Percentiles rank a stretch among this genome's conserved stretches.
These are phyloP conservation scores for Sminthopsis crassicaudata DNA, from an alignment of 2,113 vertebrate species.

Conservation along the genomic window DNA sequence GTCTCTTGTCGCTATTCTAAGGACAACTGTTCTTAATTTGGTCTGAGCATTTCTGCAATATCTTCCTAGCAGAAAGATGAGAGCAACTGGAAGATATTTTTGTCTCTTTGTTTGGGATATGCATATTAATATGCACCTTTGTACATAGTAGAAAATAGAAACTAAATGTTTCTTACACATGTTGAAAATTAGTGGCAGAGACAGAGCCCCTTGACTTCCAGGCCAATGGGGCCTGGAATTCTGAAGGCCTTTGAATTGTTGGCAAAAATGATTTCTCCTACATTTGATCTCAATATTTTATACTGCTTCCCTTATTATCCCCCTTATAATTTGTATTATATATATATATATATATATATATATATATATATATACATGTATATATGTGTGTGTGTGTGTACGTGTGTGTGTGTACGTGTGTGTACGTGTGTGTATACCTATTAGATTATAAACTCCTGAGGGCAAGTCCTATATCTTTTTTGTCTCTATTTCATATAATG, in stretches of 20 bases:
- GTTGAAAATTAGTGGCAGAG: neutral
- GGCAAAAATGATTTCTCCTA: neutral
- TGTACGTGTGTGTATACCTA: neutral
- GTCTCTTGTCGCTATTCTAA: neutral
- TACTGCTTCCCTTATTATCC: neutral
- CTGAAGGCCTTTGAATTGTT: neutral
- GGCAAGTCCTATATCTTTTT: neutral
- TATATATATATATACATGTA: no score
- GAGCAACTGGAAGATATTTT: neutral
- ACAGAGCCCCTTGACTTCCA: neutral
- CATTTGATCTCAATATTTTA: neutral
- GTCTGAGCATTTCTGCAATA: neutral
- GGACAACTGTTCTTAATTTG: neutral
- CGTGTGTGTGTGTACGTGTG: no score
- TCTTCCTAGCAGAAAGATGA: neutral
- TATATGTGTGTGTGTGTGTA: no score
- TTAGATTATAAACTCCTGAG: neutral
- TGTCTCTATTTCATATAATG: neutral
- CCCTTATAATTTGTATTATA: neutral
- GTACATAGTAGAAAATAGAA: neutral
- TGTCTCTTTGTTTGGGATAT: neutral
- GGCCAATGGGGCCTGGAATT: neutral
- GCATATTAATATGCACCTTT: neutral
- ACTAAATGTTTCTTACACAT: neutral
- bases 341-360: no score